Percentiles rank a stretch among this genome's conserved stretches.
These are phyloP conservation scores for Tipula unca DNA, from an alignment of 2,888 invertebrate species.

Conservation along the genomic window DNA sequence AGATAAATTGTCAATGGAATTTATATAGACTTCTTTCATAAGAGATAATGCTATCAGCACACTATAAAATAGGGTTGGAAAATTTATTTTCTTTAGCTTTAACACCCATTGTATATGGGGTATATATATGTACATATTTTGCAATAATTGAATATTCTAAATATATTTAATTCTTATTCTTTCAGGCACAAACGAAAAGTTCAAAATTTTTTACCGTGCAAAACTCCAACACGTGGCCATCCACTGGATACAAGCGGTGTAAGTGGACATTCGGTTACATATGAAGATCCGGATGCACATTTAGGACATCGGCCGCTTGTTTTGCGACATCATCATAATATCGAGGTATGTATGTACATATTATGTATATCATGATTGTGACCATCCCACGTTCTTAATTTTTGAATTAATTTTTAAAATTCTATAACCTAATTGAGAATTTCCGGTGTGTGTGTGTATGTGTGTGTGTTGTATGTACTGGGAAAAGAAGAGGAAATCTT, in stretches of 20 bases:
- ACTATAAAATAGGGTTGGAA: neutral
- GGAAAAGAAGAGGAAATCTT: neutral
- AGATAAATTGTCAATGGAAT: neutral
- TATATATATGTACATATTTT: neutral
- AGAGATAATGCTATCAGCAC: neutral
- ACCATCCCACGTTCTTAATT: neutral
- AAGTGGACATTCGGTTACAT: slow-evolving; percentile 52
- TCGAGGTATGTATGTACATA: slow-evolving; percentile 37
- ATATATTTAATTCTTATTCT: slow-evolving; percentile 30
- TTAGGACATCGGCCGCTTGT: slow-evolving; percentile 44
- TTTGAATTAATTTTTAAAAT: neutral
- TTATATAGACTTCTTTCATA: too few species aligned
- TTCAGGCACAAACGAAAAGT: slow-evolving; percentile 80
- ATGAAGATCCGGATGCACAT: slow-evolving; percentile 71
- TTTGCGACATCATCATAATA: slow-evolving; percentile 44
- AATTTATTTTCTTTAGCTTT: neutral
- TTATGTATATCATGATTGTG: neutral
- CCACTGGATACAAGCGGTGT: slow-evolving; percentile 34
- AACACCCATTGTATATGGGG: neutral
- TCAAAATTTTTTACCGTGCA: slow-evolving; percentile 74
- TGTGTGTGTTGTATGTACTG: too few species aligned
- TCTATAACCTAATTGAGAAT: neutral
- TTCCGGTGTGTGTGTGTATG: too few species aligned
- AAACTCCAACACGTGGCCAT: slow-evolving; percentile 55
- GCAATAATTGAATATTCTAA: neutral